Base-by-base conservation (phyloP, 2,797 vertebrate species). In the Triplophysa bombifrons region DNA sequence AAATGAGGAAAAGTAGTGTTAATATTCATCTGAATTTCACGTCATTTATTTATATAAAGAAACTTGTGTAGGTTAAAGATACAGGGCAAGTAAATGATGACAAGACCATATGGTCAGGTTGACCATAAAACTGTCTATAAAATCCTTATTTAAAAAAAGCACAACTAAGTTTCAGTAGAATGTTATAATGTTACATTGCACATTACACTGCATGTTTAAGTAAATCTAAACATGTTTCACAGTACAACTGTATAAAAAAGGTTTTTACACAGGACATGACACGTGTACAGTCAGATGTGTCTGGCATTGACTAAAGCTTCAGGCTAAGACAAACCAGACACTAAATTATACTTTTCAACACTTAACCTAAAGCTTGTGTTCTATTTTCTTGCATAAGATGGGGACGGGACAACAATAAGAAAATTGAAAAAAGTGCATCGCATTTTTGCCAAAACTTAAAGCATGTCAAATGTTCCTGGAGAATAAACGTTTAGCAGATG, bases 361-460 rank as follows among this genome's bases (percentile, higher is more conserved):
- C 58, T 48, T 66, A 46, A 46, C 64, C 50, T 14, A 19, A 30
- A n/a, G 22, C 65, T 22, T 79, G 66, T 58, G 34, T 66, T 81
- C 48, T 55, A 51, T 80, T 55, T 30, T 30, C 53, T 84, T 83
- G 74, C 46, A 56, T 74, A 82, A 84, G 61, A 72, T 38, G 3
- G 14, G 17, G 13, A 14, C n/a, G 20, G 63, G 56, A 63, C 76
- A 72, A 77, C 69, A 76, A 76, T 74, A 68, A 63, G 48, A 74
- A 67, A 61, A 74, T 10, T 25, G 80, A 80, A 44, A 56, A 74
- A 73, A 64, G 51, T 69, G 76, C 53, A 72, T 60, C 50, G 50
- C 14, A 3, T 74, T 53, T 53, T 20, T 69, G 80, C 74, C 85
- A 84, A 69, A 82, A 30, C 53, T 61, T 63, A 67, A 72, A 83